Evolutionary conservation across 2,113 vertebrate species (phyloP), one percentile per base, ranked within the genome.

Genomic region (Diphyllodes magnificus): DNA sequence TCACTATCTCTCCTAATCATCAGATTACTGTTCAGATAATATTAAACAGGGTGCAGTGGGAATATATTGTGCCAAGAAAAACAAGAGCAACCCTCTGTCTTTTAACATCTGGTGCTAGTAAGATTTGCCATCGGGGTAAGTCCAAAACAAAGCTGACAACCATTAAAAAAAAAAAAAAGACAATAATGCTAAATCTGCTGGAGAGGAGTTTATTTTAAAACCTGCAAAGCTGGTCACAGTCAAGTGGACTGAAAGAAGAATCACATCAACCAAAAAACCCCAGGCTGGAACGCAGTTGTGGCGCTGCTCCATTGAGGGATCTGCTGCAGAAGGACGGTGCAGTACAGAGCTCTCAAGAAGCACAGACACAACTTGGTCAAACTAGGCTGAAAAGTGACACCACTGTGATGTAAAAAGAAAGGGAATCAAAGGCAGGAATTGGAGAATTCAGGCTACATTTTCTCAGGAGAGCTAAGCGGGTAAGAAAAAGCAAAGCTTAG

Each of bases 1-100:
- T 78, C 88, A 40, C 95, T 86, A 33, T 86, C 82, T 81, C 79
- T 90, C 90, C 95, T 96, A 86, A 96, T 96, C 77, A 93, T 92
- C 93, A 95, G 95, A 97, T 95, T 95, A 93, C 88, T 57, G 51
- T 77, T 81, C 90, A 94, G 95, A 96, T 95, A 94, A 90, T 94
- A 97, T 73, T 93, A 88, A 96, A 88, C 65, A 88, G 94, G 64
- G 85, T 95, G 86, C 86, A 96, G 72, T 39, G 93, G 95, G 92
- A 96, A 91, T 92, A 91, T 17, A 79, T 7, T 18, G 69, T 49
- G 95, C 94, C 94, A 96, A 93, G 88, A 88, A 96, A 96, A 96
- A 95, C 94, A 97, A 81, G 49, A 95, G 88, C 77, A 96, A 86
- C 61, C 66, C 86, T 85, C 84, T 77, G 70, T 56, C 71, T 96